Evolutionary conservation across 35 echinoderm and acorn worm genomes (phyloP), one percentile per base, ranked within the genome.

Genomic region (Ptychodera flava): DNA sequence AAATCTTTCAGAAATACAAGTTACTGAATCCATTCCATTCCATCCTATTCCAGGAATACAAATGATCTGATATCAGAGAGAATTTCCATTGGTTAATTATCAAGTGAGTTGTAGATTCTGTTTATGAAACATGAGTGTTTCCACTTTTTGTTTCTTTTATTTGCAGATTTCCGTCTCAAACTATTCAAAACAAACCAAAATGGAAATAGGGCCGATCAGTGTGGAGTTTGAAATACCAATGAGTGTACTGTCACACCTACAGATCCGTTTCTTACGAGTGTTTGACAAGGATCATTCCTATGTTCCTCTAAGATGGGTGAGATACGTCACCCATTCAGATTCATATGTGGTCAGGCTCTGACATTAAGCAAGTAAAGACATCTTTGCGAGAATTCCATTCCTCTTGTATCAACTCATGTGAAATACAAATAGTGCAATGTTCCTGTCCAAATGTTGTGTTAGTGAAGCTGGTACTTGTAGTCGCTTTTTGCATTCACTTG

Each of bases 221-320:
- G 16, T 97, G 29, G 91, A 97, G 31, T 97, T 97, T 97, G 94
- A 97, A 91, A 86, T 97, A 79, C 90, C 91, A 78, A 89, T 93
- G 83, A 93, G 78, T 83, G 88, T 88, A 30, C 81, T 85, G 35
- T 97, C 94, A 15, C 89, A 93, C n/a, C 84, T 97, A 77, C 88
- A 91, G 34, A 79, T 97, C 12, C 84, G 85, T 81, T 97, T 88
- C 79, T 86, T 93, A 1, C 93, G 93, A 78, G 89, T 97, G 16
- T 97, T 97, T 86, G 94, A 97, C 78, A 77, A 85, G n/a, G 88
- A 97, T 75, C 75, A 90, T 80, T 88, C 94, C 16, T 93, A 93
- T 32, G 94, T 93, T 37, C 94, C 94, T 15, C 87, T 83, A 36
- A 36, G 94, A 37, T 97, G 94, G 94, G 91, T 97, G 16, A 89